Conservation (phyloP, 2,113 vertebrate genomes). For the Tylochromis polylepis region DNA sequence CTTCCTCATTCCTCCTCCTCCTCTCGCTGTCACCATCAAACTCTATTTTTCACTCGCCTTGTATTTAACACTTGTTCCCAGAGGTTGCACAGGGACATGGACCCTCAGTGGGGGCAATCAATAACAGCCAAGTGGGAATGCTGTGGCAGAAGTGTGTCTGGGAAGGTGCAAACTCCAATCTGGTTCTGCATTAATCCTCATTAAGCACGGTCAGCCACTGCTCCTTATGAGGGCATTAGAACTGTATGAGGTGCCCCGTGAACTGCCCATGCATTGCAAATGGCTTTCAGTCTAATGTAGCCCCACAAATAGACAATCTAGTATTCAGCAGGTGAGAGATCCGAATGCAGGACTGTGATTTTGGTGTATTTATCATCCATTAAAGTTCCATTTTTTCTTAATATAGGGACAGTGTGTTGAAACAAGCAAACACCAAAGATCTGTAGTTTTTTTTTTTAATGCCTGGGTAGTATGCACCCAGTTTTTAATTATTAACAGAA, state of each 20-base stretch:
- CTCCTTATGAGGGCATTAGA: slow-evolving; percentile 38
- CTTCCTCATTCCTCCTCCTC: background rate
- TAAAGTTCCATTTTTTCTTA: slow-evolving; percentile 10
- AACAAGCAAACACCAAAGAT: slow-evolving; percentile 34
- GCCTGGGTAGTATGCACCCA: background rate
- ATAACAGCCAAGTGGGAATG: slow-evolving; percentile 27
- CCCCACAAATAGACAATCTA: slow-evolving; percentile 38
- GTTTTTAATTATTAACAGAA: background rate
- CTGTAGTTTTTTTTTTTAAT: background rate
- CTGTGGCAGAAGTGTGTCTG: slow-evolving; percentile 9
- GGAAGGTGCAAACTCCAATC: slow-evolving; percentile 23
- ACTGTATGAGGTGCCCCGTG: background rate
- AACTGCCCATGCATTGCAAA: slow-evolving; percentile 22
- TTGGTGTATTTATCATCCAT: slow-evolving; percentile 26
- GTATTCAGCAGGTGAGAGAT: background rate
- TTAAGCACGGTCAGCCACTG: slow-evolving; percentile 38
- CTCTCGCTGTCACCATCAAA: background rate
- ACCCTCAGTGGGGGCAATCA: slow-evolving; percentile 39
- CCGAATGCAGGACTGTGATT: background rate
- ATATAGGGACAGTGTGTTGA: background rate
- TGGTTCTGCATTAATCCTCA: slow-evolving; percentile 65
- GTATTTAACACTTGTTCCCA: slow-evolving; percentile 11
- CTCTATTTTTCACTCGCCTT: background rate
- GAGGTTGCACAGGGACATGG: background rate
- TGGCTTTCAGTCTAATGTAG: slow-evolving; percentile 4